phyloP scores from a whole-genome alignment of 2,797 vertebrate genomes.

The Gallinago stenura region DNA sequence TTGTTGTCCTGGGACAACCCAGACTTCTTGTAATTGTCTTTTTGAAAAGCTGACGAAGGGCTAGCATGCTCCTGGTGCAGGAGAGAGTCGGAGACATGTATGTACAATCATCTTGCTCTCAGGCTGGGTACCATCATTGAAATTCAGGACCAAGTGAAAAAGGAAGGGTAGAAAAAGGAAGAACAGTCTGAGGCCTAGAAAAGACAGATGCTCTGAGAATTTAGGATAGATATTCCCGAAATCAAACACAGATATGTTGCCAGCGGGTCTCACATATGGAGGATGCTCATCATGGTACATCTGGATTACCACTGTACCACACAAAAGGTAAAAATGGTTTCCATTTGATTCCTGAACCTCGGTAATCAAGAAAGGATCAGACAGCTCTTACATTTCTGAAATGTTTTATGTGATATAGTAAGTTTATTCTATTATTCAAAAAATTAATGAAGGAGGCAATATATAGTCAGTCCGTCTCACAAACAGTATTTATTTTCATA shows the following conservation, averaged over 20 bases:
- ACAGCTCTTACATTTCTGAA: background rate
- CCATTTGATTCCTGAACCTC: background rate
- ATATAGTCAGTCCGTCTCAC: background rate
- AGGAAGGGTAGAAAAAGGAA: background rate
- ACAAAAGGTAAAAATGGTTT: background rate
- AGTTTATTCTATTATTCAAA: background rate
- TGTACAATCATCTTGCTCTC: background rate
- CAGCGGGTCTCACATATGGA: fast-evolving
- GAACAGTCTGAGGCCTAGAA: background rate
- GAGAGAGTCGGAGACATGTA: background rate
- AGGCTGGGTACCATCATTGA: background rate
- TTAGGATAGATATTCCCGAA: background rate
- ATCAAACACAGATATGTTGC: background rate
- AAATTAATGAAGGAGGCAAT: background rate
- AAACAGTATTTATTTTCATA: background rate
- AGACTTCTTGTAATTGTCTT: background rate
- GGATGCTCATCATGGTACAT: background rate
- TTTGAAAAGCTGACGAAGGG: background rate
- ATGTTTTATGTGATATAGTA: background rate
- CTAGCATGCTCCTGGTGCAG: background rate
- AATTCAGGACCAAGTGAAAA: background rate
- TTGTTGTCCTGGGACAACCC: background rate
- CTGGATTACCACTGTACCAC: background rate
- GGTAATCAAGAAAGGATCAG: background rate
- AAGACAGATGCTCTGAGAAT: background rate